A percentile compares a stretch with the other conserved stretches of the same genome.
Conservation (phyloP, 2,797 vertebrate genomes). For the Danio kyathit region DNA sequence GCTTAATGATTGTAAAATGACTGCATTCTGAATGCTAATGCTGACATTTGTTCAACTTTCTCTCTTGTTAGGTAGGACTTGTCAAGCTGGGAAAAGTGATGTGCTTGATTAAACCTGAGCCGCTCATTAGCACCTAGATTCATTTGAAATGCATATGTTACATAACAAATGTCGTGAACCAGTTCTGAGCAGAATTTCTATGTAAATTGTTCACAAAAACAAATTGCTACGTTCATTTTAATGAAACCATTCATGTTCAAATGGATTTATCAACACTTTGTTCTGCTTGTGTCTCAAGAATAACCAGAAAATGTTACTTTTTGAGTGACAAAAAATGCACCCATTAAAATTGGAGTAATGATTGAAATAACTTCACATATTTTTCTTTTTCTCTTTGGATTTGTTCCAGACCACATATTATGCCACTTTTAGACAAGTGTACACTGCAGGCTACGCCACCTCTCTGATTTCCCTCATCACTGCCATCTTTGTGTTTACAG, state of each 20-base stretch:
- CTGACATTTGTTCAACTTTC: neutral
- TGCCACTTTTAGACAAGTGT: constrained; percentile 82
- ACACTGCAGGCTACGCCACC: constrained; percentile 82
- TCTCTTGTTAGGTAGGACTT: too few relatives aligned
- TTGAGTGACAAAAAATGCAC: too few relatives aligned
- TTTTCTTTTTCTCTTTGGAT: neutral
- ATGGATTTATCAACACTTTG: neutral
- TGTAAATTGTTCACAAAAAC: neutral
- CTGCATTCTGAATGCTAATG: neutral
- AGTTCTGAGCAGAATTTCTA: too few relatives aligned
- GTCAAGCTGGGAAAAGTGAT: too few relatives aligned
- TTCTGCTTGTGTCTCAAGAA: neutral
- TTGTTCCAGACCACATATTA: constrained; percentile 83
- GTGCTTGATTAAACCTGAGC: too few relatives aligned
- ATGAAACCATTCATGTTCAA: neutral
- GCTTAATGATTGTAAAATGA: neutral
- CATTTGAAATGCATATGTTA: too few relatives aligned
- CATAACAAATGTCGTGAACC: too few relatives aligned
- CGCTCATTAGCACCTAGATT: too few relatives aligned
- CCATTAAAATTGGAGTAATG: too few relatives aligned
- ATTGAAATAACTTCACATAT: neutral
- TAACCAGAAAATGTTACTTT: neutral
- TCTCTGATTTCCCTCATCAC: constrained; percentile 82
- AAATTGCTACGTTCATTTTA: neutral
- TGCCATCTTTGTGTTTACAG: constrained; percentile 79